Evolutionary conservation across 1,140 invertebrate genomes (phyloP).

Genomic region (Euwallacea fornicatus): DNA sequence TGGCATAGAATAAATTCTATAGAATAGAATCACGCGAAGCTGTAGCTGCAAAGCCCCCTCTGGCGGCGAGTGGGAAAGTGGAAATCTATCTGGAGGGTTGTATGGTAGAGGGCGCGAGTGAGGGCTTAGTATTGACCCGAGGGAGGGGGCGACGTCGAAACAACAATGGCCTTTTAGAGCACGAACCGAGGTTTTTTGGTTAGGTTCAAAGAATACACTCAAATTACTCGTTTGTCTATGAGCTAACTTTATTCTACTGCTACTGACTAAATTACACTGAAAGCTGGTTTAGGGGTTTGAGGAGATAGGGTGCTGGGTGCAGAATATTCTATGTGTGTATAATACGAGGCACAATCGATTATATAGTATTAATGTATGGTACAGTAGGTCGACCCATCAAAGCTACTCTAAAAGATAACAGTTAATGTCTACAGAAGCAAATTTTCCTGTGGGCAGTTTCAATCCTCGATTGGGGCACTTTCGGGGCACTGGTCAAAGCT

Average conservation of each 20-base stretch:
- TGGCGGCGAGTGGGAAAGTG: not conserved
- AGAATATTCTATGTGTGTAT: conserved; percentile 5
- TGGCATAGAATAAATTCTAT: no score
- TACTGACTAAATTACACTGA: conserved; percentile 6
- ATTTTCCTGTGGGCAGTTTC: not conserved
- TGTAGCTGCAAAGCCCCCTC: not conserved
- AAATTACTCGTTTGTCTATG: conserved; percentile 4
- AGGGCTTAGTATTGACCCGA: conserved; percentile 31
- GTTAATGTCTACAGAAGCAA: conserved; percentile 27
- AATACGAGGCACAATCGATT: conserved; percentile 19
- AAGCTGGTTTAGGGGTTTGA: not conserved
- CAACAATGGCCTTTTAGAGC: conserved; percentile 25
- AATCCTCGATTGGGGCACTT: not conserved
- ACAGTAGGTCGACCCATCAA: not conserved
- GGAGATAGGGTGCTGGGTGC: conserved; percentile 14
- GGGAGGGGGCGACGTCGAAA: conserved; percentile 35
- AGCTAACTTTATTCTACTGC: conserved; percentile 35
- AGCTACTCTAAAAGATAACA: conserved; percentile 22
- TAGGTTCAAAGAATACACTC: conserved; percentile 25
- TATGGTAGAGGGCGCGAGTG: conserved; percentile 21
- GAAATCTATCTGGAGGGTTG: not conserved
- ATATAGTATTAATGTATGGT: conserved; percentile 9
- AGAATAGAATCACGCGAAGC: no score
- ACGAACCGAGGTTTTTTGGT: conserved; percentile 14
- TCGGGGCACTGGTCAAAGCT: not conserved